Evolutionary conservation across 2,888 invertebrate genomes (phyloP), one percentile per base, ranked within the genome.

Genomic region (Polylopha cassiicola): DNA sequence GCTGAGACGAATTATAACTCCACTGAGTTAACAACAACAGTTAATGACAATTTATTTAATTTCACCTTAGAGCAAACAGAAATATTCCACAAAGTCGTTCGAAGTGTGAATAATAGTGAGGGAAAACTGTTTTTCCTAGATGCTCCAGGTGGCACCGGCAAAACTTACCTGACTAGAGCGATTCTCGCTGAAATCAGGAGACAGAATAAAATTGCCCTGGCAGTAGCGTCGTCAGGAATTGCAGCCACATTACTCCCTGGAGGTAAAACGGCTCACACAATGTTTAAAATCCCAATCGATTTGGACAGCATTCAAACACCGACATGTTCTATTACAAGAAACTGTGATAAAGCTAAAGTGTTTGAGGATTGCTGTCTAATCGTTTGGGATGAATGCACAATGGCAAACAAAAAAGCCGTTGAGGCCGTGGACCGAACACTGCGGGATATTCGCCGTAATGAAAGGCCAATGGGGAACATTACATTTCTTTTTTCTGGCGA

Each of bases 281-380:
- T 31, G 22, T 47, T 46, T 23, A 50, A 48, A 26, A 28, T 48
- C 3, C 44, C 37, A 8, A 31, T 28, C 4, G 28, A 37, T 23
- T 28, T 42, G 11, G 17, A 23, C 8, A 18, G 26, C 21, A 28
- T 14, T 3, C 23, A 42, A 9, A 32, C 32, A 14, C 37, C 42
- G 10, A 17, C 32, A 1, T 37, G 37, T 27, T 8, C n/a, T 5
- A 18, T 38, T 2, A 21, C 28, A 20, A n/a, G 26, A 9, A 31
- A 31, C 15, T 6, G 26, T 10, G 18, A 38, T 7, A 27, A 16
- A 23, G 37, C 28, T 0, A 14, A 6, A 14, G 46, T 46, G 13
- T 9, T 20, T 37, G 28, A 42, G 42, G 13, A 55, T 11, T 51
- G 50, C 17, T 43, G 14, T 26, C 29, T 51, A 21, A 46, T 57